Base-by-base conservation (phyloP, 1,140 invertebrate species). In the Heterodera carotae region DNA sequence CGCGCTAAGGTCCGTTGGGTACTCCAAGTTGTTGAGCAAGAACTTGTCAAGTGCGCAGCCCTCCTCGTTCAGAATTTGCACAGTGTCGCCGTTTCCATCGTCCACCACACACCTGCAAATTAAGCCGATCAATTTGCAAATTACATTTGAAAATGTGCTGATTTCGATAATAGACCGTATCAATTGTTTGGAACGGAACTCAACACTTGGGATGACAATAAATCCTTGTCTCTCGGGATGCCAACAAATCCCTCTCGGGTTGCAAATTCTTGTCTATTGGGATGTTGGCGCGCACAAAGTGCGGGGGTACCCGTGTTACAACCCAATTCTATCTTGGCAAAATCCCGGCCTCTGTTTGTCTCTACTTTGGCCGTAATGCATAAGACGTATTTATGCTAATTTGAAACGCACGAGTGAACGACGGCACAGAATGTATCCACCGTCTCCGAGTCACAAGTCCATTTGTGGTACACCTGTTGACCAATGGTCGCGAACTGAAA, bases 381-480 rank as follows among this genome's bases (percentile, higher is more conserved):
- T n/a, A n/a, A n/a, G n/a, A n/a, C 3, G 39, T 43, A 43, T 43
- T 43, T 43, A 56, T 56, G 15, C 39, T 12, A 43, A 0, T 43
- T 22, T 56, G n/a, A 56, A 69, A 82, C 82, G 73, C 85, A 85
- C 25, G 84, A 82, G 81, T 88, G 86, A 39, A 87, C 85, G 53
- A 88, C 82, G 39, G 83, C 81, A 75, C 85, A 87, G 85, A 88
- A 87, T 31, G 86, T 87, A 77, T 87, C 85, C 36, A 79, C 76
- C 59, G 85, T 87, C 76, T 87, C 85, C 31, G 85, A 85, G 79
- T 88, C 87, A 69, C 85, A 87, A 29, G 86, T 88, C 86, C 86
- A 87, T 77, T 88, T 87, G 81, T 87, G 85, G 70, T 87, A 87
- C 70, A 87, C 85, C 76, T 87, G 85, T 75, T 88, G 87, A 43